Percentiles rank a stretch among this genome's conserved stretches.
Evolutionary conservation across 2,113 vertebrate genomes (phyloP).

Genomic region (Odocoileus hemionus): DNA sequence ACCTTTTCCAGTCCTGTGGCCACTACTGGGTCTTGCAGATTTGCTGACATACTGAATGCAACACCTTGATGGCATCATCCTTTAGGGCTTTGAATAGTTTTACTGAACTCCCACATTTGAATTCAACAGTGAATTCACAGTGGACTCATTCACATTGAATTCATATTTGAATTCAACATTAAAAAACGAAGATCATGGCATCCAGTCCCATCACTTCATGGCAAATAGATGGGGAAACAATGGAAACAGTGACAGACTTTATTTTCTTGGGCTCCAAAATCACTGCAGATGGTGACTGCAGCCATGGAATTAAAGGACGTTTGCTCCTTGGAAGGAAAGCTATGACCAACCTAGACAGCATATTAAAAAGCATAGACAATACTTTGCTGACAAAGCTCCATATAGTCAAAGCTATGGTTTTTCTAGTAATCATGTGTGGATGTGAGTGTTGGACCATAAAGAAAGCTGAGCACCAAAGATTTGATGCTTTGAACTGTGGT

Average conservation of each 20-base stretch:
- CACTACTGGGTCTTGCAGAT: background rate
- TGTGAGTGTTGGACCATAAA: accelerated
- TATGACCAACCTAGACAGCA: background rate
- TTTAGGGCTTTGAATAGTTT: background rate
- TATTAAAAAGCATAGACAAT: background rate
- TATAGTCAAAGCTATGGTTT: background rate
- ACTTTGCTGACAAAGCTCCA: background rate
- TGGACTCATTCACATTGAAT: background rate
- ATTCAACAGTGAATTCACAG: background rate
- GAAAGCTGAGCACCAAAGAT: accelerated
- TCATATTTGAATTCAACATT: background rate
- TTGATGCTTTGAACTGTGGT: background rate
- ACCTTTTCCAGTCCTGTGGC: background rate
- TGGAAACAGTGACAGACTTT: background rate
- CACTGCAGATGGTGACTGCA: background rate
- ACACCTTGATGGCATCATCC: background rate
- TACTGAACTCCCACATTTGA: background rate
- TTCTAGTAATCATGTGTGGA: background rate
- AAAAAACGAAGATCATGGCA: accelerated
- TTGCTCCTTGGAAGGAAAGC: background rate
- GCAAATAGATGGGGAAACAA: background rate
- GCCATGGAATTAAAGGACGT: background rate
- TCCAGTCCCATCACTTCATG: background rate
- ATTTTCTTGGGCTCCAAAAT: background rate
- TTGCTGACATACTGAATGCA: background rate